Percentiles rank a stretch among this genome's conserved stretches.
These are phyloP conservation scores for Mormyrus iriodes DNA, from an alignment of 2,113 vertebrate genomes.

Conservation along the genomic window DNA sequence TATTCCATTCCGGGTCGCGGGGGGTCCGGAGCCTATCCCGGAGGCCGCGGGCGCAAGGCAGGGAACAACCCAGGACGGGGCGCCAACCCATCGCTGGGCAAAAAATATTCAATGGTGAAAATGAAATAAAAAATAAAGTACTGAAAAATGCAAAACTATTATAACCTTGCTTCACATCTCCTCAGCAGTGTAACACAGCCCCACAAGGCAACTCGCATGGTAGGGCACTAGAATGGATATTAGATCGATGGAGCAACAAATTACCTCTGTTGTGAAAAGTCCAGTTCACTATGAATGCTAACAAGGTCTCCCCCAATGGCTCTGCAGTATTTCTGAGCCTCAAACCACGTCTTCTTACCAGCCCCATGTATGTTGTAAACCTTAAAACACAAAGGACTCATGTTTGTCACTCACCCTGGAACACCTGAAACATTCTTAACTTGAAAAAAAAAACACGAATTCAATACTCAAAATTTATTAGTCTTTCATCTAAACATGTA, in stretches of 20 bases:
- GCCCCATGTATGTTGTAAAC: slow-evolving; percentile 40
- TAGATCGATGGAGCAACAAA: neutral
- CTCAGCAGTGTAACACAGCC: neutral
- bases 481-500: neutral
- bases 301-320: slow-evolving; percentile 78
- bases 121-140: no score
- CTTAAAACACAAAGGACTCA: slow-evolving; percentile 31
- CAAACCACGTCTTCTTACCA: slow-evolving; percentile 76
- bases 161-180: neutral
- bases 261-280: slow-evolving; percentile 33
- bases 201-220: neutral
- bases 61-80: no score
- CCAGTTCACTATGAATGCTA: slow-evolving; percentile 61
- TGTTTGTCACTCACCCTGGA: neutral
- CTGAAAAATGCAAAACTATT: no score
- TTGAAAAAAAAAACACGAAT: neutral
- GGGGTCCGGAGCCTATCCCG: no score
- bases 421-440: neutral
- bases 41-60: no score
- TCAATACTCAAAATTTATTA: neutral
- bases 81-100: no score
- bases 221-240: neutral
- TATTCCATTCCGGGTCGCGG: no score
- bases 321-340: slow-evolving; percentile 74
- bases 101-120: no score